Evolutionary conservation across 2,113 vertebrate species (phyloP).

Genomic region (Prinia subflava): DNA sequence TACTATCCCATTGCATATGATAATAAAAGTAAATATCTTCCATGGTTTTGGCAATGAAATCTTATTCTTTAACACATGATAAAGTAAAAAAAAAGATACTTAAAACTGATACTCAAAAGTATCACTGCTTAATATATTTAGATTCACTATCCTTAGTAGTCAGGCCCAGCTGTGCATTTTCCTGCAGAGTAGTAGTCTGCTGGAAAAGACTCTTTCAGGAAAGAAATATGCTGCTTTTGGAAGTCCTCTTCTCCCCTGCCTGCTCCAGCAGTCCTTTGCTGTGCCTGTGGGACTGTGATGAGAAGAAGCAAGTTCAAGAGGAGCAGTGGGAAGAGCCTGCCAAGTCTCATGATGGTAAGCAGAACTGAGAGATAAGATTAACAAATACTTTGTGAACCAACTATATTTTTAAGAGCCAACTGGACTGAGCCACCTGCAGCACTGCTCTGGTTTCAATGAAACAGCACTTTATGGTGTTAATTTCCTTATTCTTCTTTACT

Average conservation of each 20-base stretch:
- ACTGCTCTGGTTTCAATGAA: not conserved
- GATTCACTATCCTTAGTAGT: not conserved
- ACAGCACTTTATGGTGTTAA: not conserved
- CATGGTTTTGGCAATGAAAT: not conserved
- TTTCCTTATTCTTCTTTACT: not conserved
- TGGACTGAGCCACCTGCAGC: not conserved
- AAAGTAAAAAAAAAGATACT: not conserved
- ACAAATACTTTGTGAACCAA: not conserved
- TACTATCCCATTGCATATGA: not conserved
- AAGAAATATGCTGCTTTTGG: not conserved
- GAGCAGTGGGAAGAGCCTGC: fast-evolving
- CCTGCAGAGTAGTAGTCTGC: not conserved
- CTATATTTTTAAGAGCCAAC: not conserved
- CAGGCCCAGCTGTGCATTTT: not conserved
- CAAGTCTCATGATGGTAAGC: not conserved
- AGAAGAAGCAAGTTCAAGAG: not conserved
- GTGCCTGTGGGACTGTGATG: not conserved
- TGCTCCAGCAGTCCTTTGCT: not conserved
- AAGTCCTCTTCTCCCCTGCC: not conserved
- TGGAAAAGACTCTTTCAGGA: not conserved
- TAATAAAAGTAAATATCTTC: not conserved
- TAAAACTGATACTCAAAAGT: not conserved
- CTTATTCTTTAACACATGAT: not conserved
- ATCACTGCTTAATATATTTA: not conserved
- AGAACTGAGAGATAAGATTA: not conserved